Percentiles rank a stretch among this genome's conserved stretches.
Evolutionary conservation across 2,797 vertebrate genomes (phyloP).

Genomic region (Salmo trutta): DNA sequence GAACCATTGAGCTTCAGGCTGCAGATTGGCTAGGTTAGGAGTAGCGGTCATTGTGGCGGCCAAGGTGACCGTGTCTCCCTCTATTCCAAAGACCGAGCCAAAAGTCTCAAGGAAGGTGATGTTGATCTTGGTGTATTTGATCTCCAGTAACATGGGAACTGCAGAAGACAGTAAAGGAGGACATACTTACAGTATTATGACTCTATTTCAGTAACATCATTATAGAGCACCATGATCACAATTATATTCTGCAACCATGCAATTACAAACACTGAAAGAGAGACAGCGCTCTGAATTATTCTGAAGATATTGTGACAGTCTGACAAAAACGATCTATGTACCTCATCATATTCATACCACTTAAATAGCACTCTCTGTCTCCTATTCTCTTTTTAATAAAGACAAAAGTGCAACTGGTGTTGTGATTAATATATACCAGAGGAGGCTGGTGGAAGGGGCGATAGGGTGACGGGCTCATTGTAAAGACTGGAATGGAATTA

Average conservation of each 20-base stretch:
- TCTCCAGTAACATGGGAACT: conserved; percentile 83
- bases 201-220: neutral
- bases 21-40: conserved; percentile 89
- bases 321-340: too few species aligned
- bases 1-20: conserved; percentile 91
- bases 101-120: conserved; percentile 91
- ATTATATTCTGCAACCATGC: neutral
- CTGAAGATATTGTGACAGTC: neutral
- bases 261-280: neutral
- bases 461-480: too few species aligned
- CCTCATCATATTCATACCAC: too few species aligned
- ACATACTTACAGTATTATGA: neutral
- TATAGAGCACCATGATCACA: neutral
- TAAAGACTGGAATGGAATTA: too few species aligned
- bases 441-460: too few species aligned
- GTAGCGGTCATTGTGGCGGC: conserved; percentile 85
- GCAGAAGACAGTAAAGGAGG: neutral
- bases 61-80: conserved; percentile 86
- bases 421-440: neutral
- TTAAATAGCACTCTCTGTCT: neutral
- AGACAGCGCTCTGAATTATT: neutral
- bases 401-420: neutral
- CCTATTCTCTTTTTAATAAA: too few species aligned
- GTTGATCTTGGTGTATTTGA: conserved; percentile 88
- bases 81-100: conserved; percentile 86